phyloP scores from a whole-genome alignment of 2,888 invertebrate species.

The Papilio protenor region DNA sequence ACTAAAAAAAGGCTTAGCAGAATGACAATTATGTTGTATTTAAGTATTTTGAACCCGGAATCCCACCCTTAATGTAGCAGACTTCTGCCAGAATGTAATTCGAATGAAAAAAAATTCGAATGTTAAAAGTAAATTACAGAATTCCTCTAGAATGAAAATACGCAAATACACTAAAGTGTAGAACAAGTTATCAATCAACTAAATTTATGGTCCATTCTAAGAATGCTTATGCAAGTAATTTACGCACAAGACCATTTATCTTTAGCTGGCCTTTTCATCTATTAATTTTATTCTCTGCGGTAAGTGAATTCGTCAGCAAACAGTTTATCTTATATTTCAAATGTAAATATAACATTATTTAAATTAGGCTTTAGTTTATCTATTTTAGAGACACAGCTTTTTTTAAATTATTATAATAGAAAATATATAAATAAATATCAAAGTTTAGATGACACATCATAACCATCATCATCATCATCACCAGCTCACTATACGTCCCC shows the following conservation, averaged over 20 bases:
- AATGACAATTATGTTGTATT: not conserved
- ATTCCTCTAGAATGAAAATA: conserved; percentile 12
- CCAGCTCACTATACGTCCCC: too few relatives aligned
- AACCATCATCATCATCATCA: too few relatives aligned
- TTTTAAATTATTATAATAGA: not conserved
- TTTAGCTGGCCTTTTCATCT: conserved; percentile 17
- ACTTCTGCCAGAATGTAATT: too few relatives aligned
- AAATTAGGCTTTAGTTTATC: not conserved
- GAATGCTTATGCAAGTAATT: conserved; percentile 30
- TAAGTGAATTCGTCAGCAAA: conserved; percentile 19
- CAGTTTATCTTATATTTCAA: conserved; percentile 5
- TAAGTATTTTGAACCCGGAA: not conserved
- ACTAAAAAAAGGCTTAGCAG: not conserved
- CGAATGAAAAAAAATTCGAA: not conserved
- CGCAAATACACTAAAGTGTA: conserved; percentile 1
- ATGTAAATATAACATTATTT: conserved; percentile 17
- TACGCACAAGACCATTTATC: conserved; percentile 22
- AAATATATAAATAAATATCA: not conserved
- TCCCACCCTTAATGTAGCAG: not conserved
- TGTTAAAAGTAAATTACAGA: not conserved
- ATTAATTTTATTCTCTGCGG: conserved; percentile 1
- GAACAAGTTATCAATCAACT: conserved; percentile 29
- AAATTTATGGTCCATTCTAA: conserved; percentile 28
- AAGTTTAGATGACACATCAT: not conserved
- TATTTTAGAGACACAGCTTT: not conserved